These are phyloP conservation scores for Holothuria leucospilota DNA, from an alignment of 53 echinoderm and acorn worm species.

Conservation along the genomic window DNA sequence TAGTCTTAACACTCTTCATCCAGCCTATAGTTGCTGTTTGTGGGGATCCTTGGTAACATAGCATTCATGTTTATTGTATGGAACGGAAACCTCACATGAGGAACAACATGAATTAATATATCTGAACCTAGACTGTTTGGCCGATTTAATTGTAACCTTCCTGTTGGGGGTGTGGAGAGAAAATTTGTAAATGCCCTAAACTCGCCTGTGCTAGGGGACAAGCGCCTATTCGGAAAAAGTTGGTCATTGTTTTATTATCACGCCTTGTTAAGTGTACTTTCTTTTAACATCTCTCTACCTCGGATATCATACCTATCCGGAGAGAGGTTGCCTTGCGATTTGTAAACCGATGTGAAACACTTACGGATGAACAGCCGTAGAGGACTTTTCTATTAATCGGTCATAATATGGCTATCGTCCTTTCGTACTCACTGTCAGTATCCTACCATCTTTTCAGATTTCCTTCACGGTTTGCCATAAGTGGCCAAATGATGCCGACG, in stretches of 20 bases:
- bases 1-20: neutral
- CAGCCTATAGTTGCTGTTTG: neutral
- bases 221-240: neutral
- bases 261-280: neutral
- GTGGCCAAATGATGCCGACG: neutral
- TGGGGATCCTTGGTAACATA: constrained; percentile 10
- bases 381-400: neutral
- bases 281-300: neutral
- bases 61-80: constrained; percentile 22
- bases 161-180: neutral
- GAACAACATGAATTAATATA: constrained; percentile 51
- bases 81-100: constrained; percentile 9
- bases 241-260: constrained; percentile 5
- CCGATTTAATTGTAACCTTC: constrained; percentile 41
- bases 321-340: constrained; percentile 1
- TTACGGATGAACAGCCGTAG: neutral
- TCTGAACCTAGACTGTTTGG: constrained; percentile 54
- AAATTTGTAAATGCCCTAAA: neutral
- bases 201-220: neutral
- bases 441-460: neutral
- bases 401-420: neutral
- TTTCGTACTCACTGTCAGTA: neutral
- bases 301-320: constrained; percentile 6
- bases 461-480: neutral
- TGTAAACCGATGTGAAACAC: neutral